Conservation (phyloP, 1,140 invertebrate species). For the Drosophila kanapiae region DNA sequence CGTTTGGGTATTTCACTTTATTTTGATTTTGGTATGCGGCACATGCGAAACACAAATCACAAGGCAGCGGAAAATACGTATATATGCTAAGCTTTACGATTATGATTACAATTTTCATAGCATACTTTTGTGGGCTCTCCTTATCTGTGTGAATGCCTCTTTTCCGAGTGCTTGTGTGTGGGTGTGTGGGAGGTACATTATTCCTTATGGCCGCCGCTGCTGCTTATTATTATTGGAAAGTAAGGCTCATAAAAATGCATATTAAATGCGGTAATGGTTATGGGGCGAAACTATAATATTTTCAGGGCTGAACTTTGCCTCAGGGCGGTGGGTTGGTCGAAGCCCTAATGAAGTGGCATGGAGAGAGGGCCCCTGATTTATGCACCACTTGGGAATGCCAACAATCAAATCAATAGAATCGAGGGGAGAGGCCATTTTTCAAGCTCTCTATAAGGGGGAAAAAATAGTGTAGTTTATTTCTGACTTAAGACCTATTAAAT, state of each 20-base stretch:
- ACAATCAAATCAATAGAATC: slow-evolving; percentile 45
- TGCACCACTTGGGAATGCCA: slow-evolving; percentile 28
- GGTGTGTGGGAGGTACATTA: slow-evolving; percentile 25
- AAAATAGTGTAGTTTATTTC: neutral
- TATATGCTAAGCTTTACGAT: slow-evolving; percentile 50
- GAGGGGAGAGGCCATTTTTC: slow-evolving; percentile 3
- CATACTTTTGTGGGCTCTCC: slow-evolving; percentile 57
- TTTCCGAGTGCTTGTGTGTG: neutral
- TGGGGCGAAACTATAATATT: slow-evolving; percentile 52
- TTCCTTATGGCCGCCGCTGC: slow-evolving; percentile 43
- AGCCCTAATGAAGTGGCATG: slow-evolving; percentile 47
- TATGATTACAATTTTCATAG: slow-evolving; percentile 67
- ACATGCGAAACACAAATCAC: slow-evolving; percentile 58
- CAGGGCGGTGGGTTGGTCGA: slow-evolving; percentile 10
- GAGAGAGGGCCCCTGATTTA: slow-evolving; percentile 46
- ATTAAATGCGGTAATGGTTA: slow-evolving; percentile 67
- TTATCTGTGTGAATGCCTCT: slow-evolving; percentile 27
- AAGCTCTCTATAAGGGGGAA: neutral
- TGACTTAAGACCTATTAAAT: neutral
- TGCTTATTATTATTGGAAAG: slow-evolving; percentile 63
- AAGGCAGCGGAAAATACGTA: slow-evolving; percentile 5
- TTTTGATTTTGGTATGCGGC: slow-evolving; percentile 41
- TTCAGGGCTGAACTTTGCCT: slow-evolving; percentile 12
- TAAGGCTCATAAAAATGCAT: slow-evolving; percentile 64
- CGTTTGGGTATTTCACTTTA: slow-evolving; percentile 9